Conservation (phyloP, 2,113 vertebrate species). For the Ceyx melanurus region DNA sequence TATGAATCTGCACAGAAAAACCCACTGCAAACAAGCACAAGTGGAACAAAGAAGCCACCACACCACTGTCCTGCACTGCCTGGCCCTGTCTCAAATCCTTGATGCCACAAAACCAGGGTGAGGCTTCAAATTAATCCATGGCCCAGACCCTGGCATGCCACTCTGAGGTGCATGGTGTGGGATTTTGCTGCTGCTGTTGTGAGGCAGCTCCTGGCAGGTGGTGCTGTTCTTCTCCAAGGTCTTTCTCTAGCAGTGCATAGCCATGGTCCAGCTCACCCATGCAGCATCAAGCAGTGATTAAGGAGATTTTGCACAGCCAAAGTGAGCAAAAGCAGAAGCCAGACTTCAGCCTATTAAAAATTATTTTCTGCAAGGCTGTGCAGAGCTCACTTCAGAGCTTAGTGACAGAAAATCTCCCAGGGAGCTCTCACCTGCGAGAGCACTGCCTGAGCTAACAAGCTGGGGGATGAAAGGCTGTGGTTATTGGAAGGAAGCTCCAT, state of each 20-base stretch:
- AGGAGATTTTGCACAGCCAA: not conserved
- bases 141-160: fast-evolving
- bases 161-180: fast-evolving
- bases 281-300: not conserved
- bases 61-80: not conserved
- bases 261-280: not conserved
- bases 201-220: not conserved
- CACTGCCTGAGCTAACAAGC: not conserved
- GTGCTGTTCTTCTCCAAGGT: not conserved
- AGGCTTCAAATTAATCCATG: not conserved
- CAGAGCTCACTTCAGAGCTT: slow-evolving; percentile 21
- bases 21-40: not conserved
- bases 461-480: not conserved
- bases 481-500: not conserved
- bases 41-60: not conserved
- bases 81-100: not conserved
- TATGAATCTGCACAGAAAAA: not conserved
- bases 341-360: slow-evolving; percentile 3
- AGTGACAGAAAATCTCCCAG: slow-evolving; percentile 28
- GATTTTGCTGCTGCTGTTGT: not conserved
- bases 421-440: slow-evolving; percentile 31
- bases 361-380: slow-evolving; percentile 15
- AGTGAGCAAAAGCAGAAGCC: slow-evolving; percentile 4
- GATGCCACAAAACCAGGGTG: not conserved
- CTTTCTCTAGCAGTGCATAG: not conserved